phyloP scores from a whole-genome alignment of 64 coral and sea anemone species.

The Hydrozoanthus tunicans region DNA sequence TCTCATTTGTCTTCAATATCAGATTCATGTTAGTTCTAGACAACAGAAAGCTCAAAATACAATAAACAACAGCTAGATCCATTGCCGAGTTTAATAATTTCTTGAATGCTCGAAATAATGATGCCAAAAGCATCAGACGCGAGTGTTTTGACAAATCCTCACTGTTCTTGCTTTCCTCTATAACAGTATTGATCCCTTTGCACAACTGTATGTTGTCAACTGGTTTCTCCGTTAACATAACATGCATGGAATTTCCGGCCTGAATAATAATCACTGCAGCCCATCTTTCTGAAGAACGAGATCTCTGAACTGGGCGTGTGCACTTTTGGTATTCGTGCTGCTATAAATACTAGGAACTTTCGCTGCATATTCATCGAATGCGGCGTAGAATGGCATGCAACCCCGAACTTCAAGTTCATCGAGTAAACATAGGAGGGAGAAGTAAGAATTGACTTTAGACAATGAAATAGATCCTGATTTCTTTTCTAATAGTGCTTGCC shows the following conservation, averaged over 20 bases:
- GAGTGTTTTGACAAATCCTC: conserved; percentile 3
- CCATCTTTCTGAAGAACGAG: conserved; percentile 12
- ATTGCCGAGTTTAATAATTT: conserved; percentile 28
- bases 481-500: conserved; percentile 15
- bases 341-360: conserved; percentile 24
- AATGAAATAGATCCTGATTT: conserved; percentile 30
- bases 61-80: conserved; percentile 22
- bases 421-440: conserved; percentile 16
- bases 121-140: conserved; percentile 32
- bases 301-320: conserved; percentile 31
- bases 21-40: conserved; percentile 36
- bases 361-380: conserved; percentile 27
- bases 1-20: conserved; percentile 23
- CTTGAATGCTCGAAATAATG: conserved; percentile 32
- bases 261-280: conserved; percentile 5
- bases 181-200: conserved; percentile 31
- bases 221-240: conserved; percentile 15
- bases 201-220: neutral
- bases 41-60: conserved; percentile 21
- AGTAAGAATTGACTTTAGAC: conserved; percentile 13
- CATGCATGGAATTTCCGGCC: conserved; percentile 9
- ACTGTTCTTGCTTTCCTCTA: neutral
- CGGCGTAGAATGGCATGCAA: conserved; percentile 26
- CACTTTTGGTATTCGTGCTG: conserved; percentile 27
- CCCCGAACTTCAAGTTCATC: conserved; percentile 27